A percentile compares a stretch with the other conserved stretches of the same genome.
Conservation (phyloP, 1,140 invertebrate genomes). For the Nasonia giraulti region DNA sequence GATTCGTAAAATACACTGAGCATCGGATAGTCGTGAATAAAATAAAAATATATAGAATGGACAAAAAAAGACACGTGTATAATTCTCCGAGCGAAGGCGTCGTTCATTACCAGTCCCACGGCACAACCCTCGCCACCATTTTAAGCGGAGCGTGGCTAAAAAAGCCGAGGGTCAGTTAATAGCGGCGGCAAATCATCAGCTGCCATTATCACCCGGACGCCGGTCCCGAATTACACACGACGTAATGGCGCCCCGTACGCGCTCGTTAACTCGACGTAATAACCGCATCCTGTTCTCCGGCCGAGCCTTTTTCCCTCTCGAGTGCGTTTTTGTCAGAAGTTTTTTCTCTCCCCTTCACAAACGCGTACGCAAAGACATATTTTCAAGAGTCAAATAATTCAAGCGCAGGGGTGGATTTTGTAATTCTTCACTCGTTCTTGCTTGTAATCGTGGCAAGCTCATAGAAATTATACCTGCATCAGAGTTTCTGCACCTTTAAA, state of each 20-base stretch:
- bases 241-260: conserved; percentile 66
- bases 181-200: conserved; percentile 65
- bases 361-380: no score
- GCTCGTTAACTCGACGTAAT: conserved; percentile 70
- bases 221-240: conserved; percentile 58
- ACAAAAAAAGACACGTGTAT: no score
- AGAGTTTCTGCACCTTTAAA: no score
- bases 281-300: conserved; percentile 64
- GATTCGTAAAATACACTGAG: no score
- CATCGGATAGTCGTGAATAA: no score
- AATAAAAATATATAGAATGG: no score
- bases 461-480: no score
- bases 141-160: conserved; percentile 34
- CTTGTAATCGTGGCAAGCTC: neutral
- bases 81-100: no score
- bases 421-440: neutral
- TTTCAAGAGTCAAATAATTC: no score
- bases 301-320: conserved; percentile 59
- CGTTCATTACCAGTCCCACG: neutral
- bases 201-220: conserved; percentile 64
- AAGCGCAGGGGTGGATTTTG: neutral
- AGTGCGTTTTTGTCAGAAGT: neutral
- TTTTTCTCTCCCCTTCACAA: no score
- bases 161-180: conserved; percentile 50
- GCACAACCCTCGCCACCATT: conserved; percentile 3